A percentile compares a stretch with the other conserved stretches of the same genome.
These are phyloP conservation scores for Sphaerodactylus townsendi DNA, from an alignment of 2,113 vertebrate genomes.

Conservation along the genomic window DNA sequence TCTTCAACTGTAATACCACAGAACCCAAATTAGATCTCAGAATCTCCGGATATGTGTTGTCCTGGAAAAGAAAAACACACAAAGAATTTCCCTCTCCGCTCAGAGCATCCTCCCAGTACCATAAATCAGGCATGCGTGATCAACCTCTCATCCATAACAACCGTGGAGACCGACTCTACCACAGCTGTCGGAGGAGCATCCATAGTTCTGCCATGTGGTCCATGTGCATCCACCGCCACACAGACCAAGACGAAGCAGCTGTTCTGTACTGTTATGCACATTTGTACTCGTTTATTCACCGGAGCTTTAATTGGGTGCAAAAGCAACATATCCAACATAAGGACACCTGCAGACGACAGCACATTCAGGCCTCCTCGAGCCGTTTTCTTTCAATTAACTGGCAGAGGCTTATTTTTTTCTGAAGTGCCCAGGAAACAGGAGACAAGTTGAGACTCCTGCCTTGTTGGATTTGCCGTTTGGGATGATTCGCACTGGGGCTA, in stretches of 20 bases:
- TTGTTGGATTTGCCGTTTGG: too few relatives aligned
- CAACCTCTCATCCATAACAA: neutral
- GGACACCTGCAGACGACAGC: neutral
- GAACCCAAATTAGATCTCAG: constrained; percentile 94
- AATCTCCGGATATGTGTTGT: constrained; percentile 98
- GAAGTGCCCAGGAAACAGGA: too few relatives aligned
- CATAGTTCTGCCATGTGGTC: too few relatives aligned
- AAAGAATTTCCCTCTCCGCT: constrained; percentile 8
- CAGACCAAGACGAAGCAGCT: too few relatives aligned
- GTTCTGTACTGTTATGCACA: neutral
- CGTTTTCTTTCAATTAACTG: too few relatives aligned
- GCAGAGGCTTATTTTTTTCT: too few relatives aligned
- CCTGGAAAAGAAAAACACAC: constrained; percentile 69
- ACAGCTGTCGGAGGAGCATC: too few relatives aligned
- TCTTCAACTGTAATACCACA: constrained; percentile 94
- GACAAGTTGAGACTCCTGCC: too few relatives aligned
- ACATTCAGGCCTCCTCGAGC: too few relatives aligned
- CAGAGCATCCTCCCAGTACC: neutral
- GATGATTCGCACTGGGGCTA: too few relatives aligned
- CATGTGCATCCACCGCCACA: too few relatives aligned
- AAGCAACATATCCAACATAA: neutral
- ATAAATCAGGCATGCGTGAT: constrained; percentile 3
- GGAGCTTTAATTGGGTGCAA: neutral
- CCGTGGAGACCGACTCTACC: neutral
- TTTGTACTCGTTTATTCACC: neutral